These are phyloP conservation scores for Plebejus argus DNA, from an alignment of 2,888 invertebrate genomes.

Conservation along the genomic window DNA sequence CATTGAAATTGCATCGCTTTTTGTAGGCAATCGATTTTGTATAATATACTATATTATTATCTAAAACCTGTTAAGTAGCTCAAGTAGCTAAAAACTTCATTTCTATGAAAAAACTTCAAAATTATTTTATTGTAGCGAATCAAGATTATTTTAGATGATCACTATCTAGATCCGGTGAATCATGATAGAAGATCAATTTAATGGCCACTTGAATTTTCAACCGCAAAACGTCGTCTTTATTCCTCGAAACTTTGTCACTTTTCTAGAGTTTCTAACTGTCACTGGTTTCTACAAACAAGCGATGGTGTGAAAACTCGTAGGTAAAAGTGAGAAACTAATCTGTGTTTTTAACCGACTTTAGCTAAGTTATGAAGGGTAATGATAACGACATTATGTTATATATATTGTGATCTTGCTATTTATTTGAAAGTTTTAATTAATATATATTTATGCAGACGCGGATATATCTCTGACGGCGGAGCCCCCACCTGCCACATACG, in stretches of 20 bases:
- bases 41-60: too few relatives aligned
- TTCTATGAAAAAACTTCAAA: neutral
- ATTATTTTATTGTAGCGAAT: neutral
- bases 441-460: conserved; percentile 52
- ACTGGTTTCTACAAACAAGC: conserved; percentile 14
- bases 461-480: conserved; percentile 80
- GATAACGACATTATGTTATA: too few relatives aligned
- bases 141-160: neutral
- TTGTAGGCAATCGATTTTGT: neutral
- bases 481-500: conserved; percentile 85
- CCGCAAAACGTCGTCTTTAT: neutral
- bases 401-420: too few relatives aligned
- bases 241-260: neutral
- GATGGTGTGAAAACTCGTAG: neutral
- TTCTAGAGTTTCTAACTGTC: neutral
- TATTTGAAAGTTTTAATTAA: neutral
- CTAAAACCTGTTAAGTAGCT: too few relatives aligned
- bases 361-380: neutral
- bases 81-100: neutral
- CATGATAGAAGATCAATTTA: neutral
- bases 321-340: conserved; percentile 12
- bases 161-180: neutral
- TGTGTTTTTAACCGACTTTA: neutral
- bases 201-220: neutral
- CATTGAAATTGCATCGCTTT: neutral